Evolutionary conservation across 30 jellyfish, hydroid and myxozoan species (phyloP).

Genomic region (Haliclystus octoradiatus): DNA sequence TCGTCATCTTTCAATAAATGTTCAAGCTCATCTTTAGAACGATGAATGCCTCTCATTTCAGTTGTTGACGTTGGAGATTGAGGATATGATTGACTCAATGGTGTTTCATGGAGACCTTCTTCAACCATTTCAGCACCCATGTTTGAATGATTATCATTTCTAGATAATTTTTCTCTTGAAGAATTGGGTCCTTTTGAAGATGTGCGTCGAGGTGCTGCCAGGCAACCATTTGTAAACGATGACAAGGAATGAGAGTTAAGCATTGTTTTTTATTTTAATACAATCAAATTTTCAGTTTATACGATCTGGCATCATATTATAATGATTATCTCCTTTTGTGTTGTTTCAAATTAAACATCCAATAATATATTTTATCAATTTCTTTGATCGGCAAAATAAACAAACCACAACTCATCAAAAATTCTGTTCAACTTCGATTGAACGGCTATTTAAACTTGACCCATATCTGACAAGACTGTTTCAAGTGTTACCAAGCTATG

Average conservation of each 20-base stretch:
- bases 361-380: no score
- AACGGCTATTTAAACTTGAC: no score
- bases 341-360: no score
- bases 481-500: no score
- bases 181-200: background rate
- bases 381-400: no score
- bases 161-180: background rate
- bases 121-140: background rate
- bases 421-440: no score
- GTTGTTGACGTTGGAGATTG: background rate
- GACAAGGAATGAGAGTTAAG: background rate
- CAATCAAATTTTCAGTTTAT: no score
- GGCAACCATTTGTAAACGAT: background rate
- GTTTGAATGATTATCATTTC: background rate
- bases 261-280: no score
- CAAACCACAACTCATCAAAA: no score
- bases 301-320: no score
- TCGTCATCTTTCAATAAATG: slow-evolving; percentile 55
- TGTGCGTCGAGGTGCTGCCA: background rate
- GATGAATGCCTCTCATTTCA: background rate
- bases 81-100: background rate
- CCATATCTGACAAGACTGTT: no score
- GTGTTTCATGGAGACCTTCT: background rate
- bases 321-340: no score
- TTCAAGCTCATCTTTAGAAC: slow-evolving; percentile 17